Conservation (phyloP, 1,140 invertebrate genomes). For the Colletes latitarsis region DNA sequence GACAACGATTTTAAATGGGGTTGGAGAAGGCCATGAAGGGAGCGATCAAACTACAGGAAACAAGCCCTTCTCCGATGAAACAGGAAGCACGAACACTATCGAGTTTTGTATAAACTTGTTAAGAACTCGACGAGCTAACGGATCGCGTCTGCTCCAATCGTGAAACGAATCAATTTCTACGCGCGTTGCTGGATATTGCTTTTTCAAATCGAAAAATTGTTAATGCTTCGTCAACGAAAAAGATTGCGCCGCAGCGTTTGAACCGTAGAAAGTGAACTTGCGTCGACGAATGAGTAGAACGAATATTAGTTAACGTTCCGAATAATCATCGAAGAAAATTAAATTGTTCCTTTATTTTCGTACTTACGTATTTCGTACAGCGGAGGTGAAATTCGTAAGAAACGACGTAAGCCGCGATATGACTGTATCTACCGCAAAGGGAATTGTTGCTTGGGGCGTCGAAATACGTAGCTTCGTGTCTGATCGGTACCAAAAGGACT, state of each 20-base stretch:
- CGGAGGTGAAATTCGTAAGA: too few species aligned
- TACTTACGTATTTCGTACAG: too few species aligned
- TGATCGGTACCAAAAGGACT: conserved; percentile 1
- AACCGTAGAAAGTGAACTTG: too few species aligned
- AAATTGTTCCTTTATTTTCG: too few species aligned
- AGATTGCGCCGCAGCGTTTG: too few species aligned
- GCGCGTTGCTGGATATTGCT: background rate
- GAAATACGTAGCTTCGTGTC: background rate
- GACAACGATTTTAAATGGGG: conserved; percentile 55
- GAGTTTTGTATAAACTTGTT: conserved; percentile 45
- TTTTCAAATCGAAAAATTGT: background rate
- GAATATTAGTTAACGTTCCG: too few species aligned
- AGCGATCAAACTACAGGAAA: conserved; percentile 60
- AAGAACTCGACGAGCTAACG: conserved; percentile 26
- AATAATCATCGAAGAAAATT: too few species aligned
- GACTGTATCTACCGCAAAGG: too few species aligned
- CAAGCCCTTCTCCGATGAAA: conserved; percentile 48
- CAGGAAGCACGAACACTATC: conserved; percentile 49
- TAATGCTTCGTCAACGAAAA: background rate
- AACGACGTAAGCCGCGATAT: too few species aligned
- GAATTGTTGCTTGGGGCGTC: too few species aligned
- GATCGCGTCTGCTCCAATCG: conserved; percentile 26
- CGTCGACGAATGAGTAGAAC: too few species aligned
- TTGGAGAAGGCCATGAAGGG: conserved; percentile 39
- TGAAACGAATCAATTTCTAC: background rate